A percentile compares a stretch with the other conserved stretches of the same genome.
Evolutionary conservation across 2,888 invertebrate genomes (phyloP).

Genomic region (Tanytarsus gracilentus): DNA sequence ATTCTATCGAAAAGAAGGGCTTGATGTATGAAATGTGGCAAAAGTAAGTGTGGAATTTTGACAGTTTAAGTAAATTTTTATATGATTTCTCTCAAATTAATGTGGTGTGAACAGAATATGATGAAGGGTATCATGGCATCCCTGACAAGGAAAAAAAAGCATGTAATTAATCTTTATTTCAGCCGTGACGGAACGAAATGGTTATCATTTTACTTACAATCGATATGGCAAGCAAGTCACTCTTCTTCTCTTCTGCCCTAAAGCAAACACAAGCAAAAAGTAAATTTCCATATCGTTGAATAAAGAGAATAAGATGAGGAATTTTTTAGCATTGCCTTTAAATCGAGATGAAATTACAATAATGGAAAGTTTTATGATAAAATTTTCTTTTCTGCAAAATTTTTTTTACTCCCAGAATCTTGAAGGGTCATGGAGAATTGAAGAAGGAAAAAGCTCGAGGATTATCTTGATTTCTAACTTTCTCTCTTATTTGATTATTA

Average conservation of each 20-base stretch:
- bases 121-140: too few species aligned
- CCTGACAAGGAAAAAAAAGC: not conserved
- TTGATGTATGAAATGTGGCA: not conserved
- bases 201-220: conserved; percentile 21
- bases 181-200: not conserved
- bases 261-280: not conserved
- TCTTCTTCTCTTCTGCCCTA: not conserved
- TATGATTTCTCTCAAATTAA: too few species aligned
- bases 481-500: not conserved
- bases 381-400: not conserved
- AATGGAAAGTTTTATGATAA: conserved; percentile 10
- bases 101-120: too few species aligned
- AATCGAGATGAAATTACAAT: conserved; percentile 1
- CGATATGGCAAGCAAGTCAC: too few species aligned
- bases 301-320: too few species aligned
- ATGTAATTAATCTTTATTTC: conserved; percentile 28
- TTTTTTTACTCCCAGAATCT: too few species aligned
- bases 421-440: not conserved
- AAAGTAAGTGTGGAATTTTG: too few species aligned
- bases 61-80: too few species aligned
- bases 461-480: conserved; percentile 10
- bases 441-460: conserved; percentile 1
- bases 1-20: not conserved
- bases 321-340: not conserved
- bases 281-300: not conserved